Percentiles rank a stretch among this genome's conserved stretches.
These are phyloP conservation scores for Drosophila fungiperda DNA, from an alignment of 2,888 invertebrate genomes.

Conservation along the genomic window DNA sequence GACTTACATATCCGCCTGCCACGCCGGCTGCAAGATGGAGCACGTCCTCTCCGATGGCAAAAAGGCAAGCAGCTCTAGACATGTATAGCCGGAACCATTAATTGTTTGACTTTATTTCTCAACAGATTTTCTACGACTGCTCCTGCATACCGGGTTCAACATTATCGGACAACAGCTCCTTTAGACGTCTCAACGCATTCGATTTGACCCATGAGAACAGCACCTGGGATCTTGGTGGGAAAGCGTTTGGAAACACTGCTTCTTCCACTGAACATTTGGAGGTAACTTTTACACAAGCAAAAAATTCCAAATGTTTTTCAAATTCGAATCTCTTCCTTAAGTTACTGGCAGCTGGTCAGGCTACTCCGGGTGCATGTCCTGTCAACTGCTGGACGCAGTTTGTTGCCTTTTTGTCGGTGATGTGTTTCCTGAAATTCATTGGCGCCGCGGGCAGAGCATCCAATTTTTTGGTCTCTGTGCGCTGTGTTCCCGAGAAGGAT, in stretches of 20 bases:
- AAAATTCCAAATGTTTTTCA: too few species aligned
- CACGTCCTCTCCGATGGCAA: slow-evolving; percentile 84
- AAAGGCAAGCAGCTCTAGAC: slow-evolving; percentile 80
- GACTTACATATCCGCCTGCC: slow-evolving; percentile 92
- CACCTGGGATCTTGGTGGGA: slow-evolving; percentile 24
- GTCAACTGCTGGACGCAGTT: slow-evolving; percentile 87
- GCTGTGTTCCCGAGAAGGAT: slow-evolving; percentile 90
- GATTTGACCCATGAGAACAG: slow-evolving; percentile 55
- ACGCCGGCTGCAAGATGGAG: slow-evolving; percentile 89
- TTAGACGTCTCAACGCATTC: slow-evolving; percentile 71
- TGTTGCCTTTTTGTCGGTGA: slow-evolving; percentile 86
- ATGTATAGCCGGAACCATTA: background rate
- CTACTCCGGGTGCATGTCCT: slow-evolving; percentile 86
- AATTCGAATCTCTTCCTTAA: slow-evolving; percentile 10
- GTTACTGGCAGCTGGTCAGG: slow-evolving; percentile 83
- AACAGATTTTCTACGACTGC: slow-evolving; percentile 81
- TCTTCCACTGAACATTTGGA: slow-evolving; percentile 30
- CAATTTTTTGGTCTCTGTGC: slow-evolving; percentile 87
- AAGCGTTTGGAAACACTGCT: background rate
- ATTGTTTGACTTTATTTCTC: background rate
- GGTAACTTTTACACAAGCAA: slow-evolving; percentile 26
- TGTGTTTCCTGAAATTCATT: slow-evolving; percentile 87
- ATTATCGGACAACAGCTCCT: slow-evolving; percentile 56
- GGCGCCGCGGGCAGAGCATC: slow-evolving; percentile 88
- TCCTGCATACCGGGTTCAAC: slow-evolving; percentile 72